Percentiles rank a stretch among this genome's conserved stretches.
These are phyloP conservation scores for Mamestra brassicae DNA, from an alignment of 2,888 invertebrate species.

Conservation along the genomic window DNA sequence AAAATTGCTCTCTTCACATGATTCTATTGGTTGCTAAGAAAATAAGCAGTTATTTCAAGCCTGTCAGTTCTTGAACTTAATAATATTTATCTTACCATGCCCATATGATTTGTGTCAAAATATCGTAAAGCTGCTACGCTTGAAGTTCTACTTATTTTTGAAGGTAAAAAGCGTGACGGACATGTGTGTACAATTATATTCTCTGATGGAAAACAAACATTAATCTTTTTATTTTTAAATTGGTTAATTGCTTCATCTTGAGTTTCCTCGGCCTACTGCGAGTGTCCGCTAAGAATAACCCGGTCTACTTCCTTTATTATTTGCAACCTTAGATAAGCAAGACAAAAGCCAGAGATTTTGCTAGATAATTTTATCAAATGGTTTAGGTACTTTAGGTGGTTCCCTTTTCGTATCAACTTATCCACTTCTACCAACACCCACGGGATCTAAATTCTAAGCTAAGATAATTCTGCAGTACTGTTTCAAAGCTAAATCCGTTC, in stretches of 20 bases:
- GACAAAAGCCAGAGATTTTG: background rate
- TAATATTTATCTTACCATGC: constrained; percentile 9
- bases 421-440: background rate
- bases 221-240: constrained; percentile 42
- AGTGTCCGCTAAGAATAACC: constrained; percentile 17
- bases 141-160: constrained; percentile 46
- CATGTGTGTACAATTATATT: constrained; percentile 41
- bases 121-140: constrained; percentile 26
- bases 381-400: background rate
- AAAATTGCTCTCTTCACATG: constrained; percentile 8
- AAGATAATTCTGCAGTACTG: background rate
- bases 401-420: background rate
- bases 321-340: background rate
- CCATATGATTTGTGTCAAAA: constrained; percentile 28
- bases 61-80: constrained; percentile 20
- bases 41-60: constrained; percentile 3
- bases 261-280: constrained; percentile 19
- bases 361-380: background rate
- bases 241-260: constrained; percentile 49
- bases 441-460: constrained; percentile 2
- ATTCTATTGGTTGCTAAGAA: constrained; percentile 2
- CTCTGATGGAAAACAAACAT: constrained; percentile 45
- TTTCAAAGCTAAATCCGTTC: constrained; percentile 16
- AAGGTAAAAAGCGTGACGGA: constrained; percentile 54
- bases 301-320: constrained; percentile 20